phyloP scores from a whole-genome alignment of 2,113 vertebrate genomes.

The human (Homo sapiens) region GRCh38 chr5:10378001-10378500 shows the following conservation, averaged over 20 bases:
- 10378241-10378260: neutral
- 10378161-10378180: neutral
- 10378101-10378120: neutral
- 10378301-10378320: neutral
- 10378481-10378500: neutral
- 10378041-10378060: neutral
- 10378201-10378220: neutral
- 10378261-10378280: neutral
- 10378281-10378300: slow-evolving; percentile 24
- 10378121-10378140: neutral
- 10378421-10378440: neutral
- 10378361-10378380: neutral
- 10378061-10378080: neutral
- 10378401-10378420: neutral
- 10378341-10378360: neutral
- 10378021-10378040: no score
- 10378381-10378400: neutral
- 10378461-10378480: neutral
- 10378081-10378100: neutral
- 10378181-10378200: neutral
- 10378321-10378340: neutral
- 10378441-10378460: neutral
- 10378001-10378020: no score
- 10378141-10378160: neutral
- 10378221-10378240: slow-evolving; percentile 1